Conservation (phyloP, 2,888 invertebrate genomes). For the Furcula furcula region DNA sequence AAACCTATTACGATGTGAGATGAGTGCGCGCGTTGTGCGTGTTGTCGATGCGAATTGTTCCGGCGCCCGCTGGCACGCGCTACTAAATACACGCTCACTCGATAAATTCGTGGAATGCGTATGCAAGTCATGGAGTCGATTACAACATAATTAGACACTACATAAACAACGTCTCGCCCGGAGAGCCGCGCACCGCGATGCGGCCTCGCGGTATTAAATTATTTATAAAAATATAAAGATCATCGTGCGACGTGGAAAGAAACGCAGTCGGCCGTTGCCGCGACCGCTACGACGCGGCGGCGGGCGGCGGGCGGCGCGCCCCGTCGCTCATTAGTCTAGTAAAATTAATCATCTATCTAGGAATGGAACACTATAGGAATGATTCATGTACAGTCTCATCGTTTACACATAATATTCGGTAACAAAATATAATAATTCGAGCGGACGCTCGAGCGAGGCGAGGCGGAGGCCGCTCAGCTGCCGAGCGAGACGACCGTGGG, state of each 20-base stretch:
- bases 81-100: slow-evolving; percentile 18
- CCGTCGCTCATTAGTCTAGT: too few species aligned
- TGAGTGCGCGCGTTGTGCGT: too few species aligned
- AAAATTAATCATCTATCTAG: slow-evolving; percentile 32
- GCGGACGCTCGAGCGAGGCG: slow-evolving; percentile 7
- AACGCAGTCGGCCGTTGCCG: slow-evolving; percentile 17
- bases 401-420: slow-evolving; percentile 49
- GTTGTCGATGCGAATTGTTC: too few species aligned
- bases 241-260: slow-evolving; percentile 22
- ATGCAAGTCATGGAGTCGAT: slow-evolving; percentile 69
- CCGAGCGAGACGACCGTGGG: slow-evolving; percentile 78
- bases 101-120: slow-evolving; percentile 63
- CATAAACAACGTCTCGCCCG: not conserved
- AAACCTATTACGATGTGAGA: too few species aligned
- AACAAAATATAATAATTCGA: slow-evolving; percentile 22
- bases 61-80: too few species aligned
- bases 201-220: slow-evolving; percentile 6
- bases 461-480: slow-evolving; percentile 52
- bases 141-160: slow-evolving; percentile 1
- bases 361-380: slow-evolving; percentile 45
- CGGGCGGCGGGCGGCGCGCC: too few species aligned
- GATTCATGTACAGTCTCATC: slow-evolving; percentile 51
- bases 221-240: slow-evolving; percentile 27
- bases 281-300: too few species aligned
- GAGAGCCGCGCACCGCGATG: not conserved